Conservation (phyloP, 2,113 vertebrate genomes). For the Silurus meridionalis region DNA sequence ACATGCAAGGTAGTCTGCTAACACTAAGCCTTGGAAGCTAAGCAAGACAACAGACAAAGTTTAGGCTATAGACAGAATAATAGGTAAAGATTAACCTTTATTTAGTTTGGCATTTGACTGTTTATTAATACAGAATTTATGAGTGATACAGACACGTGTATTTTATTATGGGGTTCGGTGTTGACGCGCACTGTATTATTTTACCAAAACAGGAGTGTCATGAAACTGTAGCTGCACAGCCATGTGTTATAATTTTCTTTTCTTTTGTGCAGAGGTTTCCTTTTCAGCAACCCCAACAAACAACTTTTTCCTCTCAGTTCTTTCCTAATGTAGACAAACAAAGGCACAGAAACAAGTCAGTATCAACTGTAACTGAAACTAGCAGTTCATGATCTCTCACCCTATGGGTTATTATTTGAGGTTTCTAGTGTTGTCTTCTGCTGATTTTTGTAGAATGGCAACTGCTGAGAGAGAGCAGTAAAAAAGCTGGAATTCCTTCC, state of each 20-base stretch:
- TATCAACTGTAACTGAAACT: neutral
- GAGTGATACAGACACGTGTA: neutral
- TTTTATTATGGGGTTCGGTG: neutral
- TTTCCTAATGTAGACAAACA: neutral
- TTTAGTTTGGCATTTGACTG: neutral
- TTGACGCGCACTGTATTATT: neutral
- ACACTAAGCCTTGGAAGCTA: neutral
- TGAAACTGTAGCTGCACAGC: neutral
- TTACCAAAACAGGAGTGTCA: neutral
- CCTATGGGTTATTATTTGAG: neutral
- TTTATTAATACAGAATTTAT: neutral
- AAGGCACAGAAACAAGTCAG: neutral
- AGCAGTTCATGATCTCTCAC: neutral
- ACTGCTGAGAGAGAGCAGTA: neutral
- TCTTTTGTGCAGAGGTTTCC: neutral
- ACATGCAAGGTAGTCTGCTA: neutral
- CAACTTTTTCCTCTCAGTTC: neutral
- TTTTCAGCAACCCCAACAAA: neutral
- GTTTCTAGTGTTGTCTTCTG: conserved; percentile 1
- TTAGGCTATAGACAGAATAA: neutral
- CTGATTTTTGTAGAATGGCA: conserved; percentile 5
- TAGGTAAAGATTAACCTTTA: neutral
- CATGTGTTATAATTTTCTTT: neutral
- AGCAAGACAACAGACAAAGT: neutral
- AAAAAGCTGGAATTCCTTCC: conserved; percentile 6